These are phyloP conservation scores for Parauchenoglanis punctatus DNA, from an alignment of 2,797 vertebrate species.

Conservation along the genomic window DNA sequence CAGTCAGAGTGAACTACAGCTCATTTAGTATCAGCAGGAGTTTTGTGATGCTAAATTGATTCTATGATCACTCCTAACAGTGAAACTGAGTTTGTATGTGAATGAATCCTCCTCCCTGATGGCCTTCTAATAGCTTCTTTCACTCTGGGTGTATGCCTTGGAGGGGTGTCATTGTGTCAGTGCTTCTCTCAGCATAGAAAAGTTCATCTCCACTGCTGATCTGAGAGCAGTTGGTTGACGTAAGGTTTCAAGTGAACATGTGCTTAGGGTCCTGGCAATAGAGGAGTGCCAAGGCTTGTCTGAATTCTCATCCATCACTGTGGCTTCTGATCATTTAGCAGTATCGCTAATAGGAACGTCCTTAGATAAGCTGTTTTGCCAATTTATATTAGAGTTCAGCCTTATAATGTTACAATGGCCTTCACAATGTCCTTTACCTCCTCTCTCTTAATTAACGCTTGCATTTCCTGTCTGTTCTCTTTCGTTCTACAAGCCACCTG, in stretches of 20 bases:
- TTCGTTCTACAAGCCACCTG: background rate
- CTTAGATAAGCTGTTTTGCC: background rate
- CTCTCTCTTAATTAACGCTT: background rate
- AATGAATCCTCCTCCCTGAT: background rate
- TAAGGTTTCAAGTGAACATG: background rate
- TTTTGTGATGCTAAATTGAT: background rate
- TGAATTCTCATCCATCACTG: background rate
- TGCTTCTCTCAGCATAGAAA: background rate
- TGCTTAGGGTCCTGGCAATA: background rate
- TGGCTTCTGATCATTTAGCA: conserved; percentile 20
- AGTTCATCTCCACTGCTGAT: conserved; percentile 9
- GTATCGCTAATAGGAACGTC: background rate
- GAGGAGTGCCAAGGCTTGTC: background rate
- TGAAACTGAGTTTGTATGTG: background rate
- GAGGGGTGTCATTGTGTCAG: background rate
- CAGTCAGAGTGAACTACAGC: conserved; percentile 5
- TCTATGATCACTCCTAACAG: background rate
- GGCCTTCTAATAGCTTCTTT: conserved; percentile 14
- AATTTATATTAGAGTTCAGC: conserved; percentile 4
- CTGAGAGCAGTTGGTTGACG: background rate
- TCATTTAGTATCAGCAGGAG: background rate
- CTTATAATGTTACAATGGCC: conserved; percentile 29
- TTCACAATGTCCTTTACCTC: background rate
- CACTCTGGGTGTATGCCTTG: background rate
- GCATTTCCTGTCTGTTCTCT: background rate